Evolutionary conservation across 2,113 vertebrate species (phyloP), one percentile per base, ranked within the genome.

Genomic region (Pelecanus crispus): DNA sequence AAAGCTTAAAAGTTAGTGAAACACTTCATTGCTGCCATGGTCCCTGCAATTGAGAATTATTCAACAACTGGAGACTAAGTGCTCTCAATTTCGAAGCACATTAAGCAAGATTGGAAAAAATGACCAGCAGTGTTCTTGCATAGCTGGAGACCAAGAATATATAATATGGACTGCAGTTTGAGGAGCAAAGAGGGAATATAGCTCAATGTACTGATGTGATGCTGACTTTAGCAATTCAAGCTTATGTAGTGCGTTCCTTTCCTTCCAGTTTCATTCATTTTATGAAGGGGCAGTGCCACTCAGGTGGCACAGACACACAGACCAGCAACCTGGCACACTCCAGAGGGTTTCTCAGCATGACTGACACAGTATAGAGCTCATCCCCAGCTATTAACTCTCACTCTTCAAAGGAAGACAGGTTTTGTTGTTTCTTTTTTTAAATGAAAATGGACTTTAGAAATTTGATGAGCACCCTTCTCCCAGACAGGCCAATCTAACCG

Each of bases 191-290:
- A 28, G 29, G 84, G 71, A 82, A 36, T 6, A 15, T 2, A 34
- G 63, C 66, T 62, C 47, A 15, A 8, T 0, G 3, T 21, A 53
- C 34, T 17, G 58, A 20, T 15, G 55, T 8, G 78, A 31, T 12
- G 78, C 78, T 45, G 81, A 24, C 22, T 42, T 15, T 2, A 40
- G 50, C 2, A 45, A 49, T 10, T 25, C 49, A 13, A 22, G 6
- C 3, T 17, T 2, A 12, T 29, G 44, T 2, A 29, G 6, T 2
- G 9, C 5, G 0, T 24, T 52, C 75, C 63, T 5, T 2, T 20
- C 71, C 86, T 36, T 26, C 59, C 80, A 81, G 36, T 4, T 21
- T 5, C 28, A 5, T 13, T 10, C 42, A 1, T 5, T 14, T 26
- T 4, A 42, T 4, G 40, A 36, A 31, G 1, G 5, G 38, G 38